Evolutionary conservation across 2,113 vertebrate genomes (phyloP), one percentile per base, ranked within the genome.

Genomic region (Clarias magur): DNA sequence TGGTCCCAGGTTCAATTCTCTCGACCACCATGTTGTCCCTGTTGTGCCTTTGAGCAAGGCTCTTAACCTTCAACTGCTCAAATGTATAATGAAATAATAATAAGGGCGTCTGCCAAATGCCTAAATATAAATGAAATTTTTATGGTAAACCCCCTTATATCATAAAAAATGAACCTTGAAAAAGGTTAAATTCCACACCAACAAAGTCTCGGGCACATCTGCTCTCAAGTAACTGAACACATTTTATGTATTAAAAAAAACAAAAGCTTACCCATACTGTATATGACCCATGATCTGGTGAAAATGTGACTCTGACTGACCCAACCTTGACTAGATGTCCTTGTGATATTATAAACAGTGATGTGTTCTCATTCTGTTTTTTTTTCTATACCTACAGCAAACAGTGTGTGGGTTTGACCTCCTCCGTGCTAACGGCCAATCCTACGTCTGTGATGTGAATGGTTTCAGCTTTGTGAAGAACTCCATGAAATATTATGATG

Each of bases 401-500:
- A 97, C 97, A 13, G 97, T 97, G 89, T 97, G 97, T 93, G 97
- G 97, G 80, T 97, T 97, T 92, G 97, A 97, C 93, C 94, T 97
- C 65, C 93, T 97, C 53, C 96, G 97, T 89, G 97, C 97, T 90
- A 97, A 96, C 88, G 97, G 97, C 80, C 97, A 97, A 83, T 97
- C 97, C n/a, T 97, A 97, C 76, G 97, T 97, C 60, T 97, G 97
- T 91, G 97, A 97, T 83, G 97, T 97, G 79, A 97, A 97, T 84
- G 97, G 97, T 88, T 97, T 97, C 93, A 97, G 97, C 94, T 97
- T 97, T 90, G 97, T 97, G 92, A 97, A 97, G 93, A 97, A 97
- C 91, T 97, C 97, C 84, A 97, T 97, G 97, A 97, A 97, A 91
- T 97, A 97, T 92, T 97, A 97, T 87, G 97, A 97, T 89, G 97